Conservation (phyloP, 1,140 invertebrate genomes). For the Drosophila littoralis region DNA sequence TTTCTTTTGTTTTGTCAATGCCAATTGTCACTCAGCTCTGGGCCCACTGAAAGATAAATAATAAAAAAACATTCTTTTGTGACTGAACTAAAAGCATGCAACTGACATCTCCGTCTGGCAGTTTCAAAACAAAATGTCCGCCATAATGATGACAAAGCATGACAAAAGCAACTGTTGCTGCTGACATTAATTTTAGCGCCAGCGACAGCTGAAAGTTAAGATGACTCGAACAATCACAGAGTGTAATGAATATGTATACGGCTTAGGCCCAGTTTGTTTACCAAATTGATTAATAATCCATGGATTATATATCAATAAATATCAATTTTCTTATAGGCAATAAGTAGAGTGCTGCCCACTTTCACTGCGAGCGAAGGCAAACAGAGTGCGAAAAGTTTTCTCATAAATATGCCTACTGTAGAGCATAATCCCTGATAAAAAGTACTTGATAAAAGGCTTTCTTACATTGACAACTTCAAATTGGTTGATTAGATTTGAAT, state of each 20-base stretch:
- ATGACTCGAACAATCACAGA: conserved; percentile 8
- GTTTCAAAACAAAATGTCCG: conserved; percentile 15
- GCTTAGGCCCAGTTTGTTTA: conserved; percentile 21
- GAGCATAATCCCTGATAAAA: conserved; percentile 66
- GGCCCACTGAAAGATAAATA: conserved; percentile 56
- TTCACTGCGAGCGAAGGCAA: neutral
- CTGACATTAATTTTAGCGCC: conserved; percentile 31
- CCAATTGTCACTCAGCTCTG: conserved; percentile 43
- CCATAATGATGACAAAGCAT: conserved; percentile 24
- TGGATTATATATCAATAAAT: conserved; percentile 45
- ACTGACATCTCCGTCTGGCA: conserved; percentile 17
- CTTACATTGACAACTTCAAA: conserved; percentile 75
- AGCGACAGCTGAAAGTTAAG: conserved; percentile 5
- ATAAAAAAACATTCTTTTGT: conserved; percentile 16
- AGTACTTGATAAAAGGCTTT: conserved; percentile 68
- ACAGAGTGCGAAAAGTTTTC: conserved; percentile 53
- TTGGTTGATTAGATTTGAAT: conserved; percentile 58
- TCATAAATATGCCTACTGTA: conserved; percentile 57
- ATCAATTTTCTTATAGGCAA: conserved; percentile 35
- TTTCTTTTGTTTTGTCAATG: conserved; percentile 60
- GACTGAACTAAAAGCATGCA: conserved; percentile 9
- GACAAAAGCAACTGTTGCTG: conserved; percentile 17
- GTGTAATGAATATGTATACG: conserved; percentile 9
- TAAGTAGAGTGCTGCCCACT: conserved; percentile 9
- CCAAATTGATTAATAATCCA: conserved; percentile 64